These are phyloP conservation scores for Geotrupes spiniger DNA, from an alignment of 2,888 invertebrate genomes.

Conservation along the genomic window DNA sequence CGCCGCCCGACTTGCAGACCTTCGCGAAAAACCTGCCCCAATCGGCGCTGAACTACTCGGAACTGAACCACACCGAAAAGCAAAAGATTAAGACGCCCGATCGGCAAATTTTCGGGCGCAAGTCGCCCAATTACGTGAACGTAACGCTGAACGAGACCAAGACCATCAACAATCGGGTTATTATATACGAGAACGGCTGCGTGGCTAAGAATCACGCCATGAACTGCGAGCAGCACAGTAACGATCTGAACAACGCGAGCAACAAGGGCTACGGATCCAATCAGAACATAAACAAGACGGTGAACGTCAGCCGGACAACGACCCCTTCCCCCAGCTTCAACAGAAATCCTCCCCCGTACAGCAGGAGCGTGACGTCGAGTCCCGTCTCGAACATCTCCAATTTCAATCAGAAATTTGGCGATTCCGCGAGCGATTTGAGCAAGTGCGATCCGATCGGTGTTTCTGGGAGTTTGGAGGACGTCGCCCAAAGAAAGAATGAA, in stretches of 20 bases:
- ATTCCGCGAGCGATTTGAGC: constrained; percentile 1
- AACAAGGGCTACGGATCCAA: constrained; percentile 32
- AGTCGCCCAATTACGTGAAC: constrained; percentile 45
- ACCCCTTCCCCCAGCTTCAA: constrained; percentile 55
- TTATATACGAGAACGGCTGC: constrained; percentile 46
- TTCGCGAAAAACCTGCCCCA: constrained; percentile 60
- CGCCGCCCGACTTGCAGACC: constrained; percentile 58
- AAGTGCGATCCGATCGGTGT: constrained; percentile 31
- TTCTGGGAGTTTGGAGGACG: constrained; percentile 33
- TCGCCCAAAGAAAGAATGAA: constrained; percentile 42
- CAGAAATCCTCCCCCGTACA: constrained; percentile 46
- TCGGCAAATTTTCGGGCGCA: constrained; percentile 43
- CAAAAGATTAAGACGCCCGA: constrained; percentile 44
- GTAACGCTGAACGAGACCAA: constrained; percentile 48
- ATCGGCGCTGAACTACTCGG: constrained; percentile 51
- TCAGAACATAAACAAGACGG: constrained; percentile 36
- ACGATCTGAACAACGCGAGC: constrained; percentile 44
- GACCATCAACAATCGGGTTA: constrained; percentile 47
- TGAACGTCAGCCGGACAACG: constrained; percentile 43
- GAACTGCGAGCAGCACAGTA: constrained; percentile 38
- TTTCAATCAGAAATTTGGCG: constrained; percentile 32
- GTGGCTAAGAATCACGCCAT: constrained; percentile 44
- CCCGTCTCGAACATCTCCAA: constrained; percentile 34
- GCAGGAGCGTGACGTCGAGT: constrained; percentile 45
- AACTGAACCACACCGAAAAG: constrained; percentile 44